Evolutionary conservation across 1,140 invertebrate genomes (phyloP).

Genomic region (Holcopasites calliopsidis): DNA sequence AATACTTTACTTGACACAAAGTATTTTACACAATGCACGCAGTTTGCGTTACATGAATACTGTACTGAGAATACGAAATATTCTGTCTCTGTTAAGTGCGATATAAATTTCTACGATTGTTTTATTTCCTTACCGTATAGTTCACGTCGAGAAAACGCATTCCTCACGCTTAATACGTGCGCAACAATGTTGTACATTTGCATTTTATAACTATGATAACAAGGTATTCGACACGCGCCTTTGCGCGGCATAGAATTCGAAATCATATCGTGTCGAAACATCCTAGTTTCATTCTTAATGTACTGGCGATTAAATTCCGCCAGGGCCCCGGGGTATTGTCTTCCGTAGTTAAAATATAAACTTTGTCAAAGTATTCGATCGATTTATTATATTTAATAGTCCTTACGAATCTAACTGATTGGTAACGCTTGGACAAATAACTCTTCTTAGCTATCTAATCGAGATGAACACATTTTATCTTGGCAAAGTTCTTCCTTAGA

Average conservation of each 20-base stretch:
- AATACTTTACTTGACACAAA: too few relatives aligned
- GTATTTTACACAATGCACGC: too few relatives aligned
- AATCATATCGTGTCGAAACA: not conserved
- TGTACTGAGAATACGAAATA: too few relatives aligned
- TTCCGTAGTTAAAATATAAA: too few relatives aligned
- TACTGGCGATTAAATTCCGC: not conserved
- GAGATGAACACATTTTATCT: not conserved
- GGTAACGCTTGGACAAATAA: not conserved
- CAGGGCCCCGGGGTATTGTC: not conserved
- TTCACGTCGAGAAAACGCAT: too few relatives aligned
- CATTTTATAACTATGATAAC: not conserved
- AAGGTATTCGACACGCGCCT: not conserved
- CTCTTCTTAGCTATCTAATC: not conserved
- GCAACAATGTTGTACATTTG: constrained; percentile 16
- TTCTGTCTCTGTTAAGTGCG: too few relatives aligned
- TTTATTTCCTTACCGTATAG: too few relatives aligned
- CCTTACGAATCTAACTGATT: not conserved
- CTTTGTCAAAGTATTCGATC: too few relatives aligned
- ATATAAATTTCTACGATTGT: too few relatives aligned
- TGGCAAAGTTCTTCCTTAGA: not conserved
- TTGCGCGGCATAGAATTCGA: constrained; percentile 7
- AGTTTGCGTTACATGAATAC: too few relatives aligned
- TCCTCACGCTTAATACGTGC: not conserved
- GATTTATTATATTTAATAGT: too few relatives aligned
- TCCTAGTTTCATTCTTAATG: too few relatives aligned